Evolutionary conservation across 2,888 invertebrate genomes (phyloP), one percentile per base, ranked within the genome.

Genomic region (Micropterix aruncella): DNA sequence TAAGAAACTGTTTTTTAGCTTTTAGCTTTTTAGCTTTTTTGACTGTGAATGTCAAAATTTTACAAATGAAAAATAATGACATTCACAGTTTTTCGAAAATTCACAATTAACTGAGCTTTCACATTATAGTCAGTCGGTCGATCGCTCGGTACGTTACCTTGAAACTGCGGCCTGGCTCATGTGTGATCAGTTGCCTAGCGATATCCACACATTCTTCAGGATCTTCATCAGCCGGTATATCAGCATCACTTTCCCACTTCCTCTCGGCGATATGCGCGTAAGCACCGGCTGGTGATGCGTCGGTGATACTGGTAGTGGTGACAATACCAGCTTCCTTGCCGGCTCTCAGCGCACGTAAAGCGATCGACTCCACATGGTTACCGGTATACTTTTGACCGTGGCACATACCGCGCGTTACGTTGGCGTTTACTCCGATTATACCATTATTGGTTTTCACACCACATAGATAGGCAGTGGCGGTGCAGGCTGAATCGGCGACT

Each of bases 231-330:
- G 56, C 46, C 2, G 41, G 41, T 1, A 73, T 57, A 39, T 73
- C 66, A 1, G 55, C 56, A 54, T 80, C 79, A 51, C 64, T 66
- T 56, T 81, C 80, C 71, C 77, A 80, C 45, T 77, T 63, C 2
- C 80, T 63, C 46, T 72, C 60, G 0, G 77, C 70, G 0, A 67
- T 66, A 42, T 66, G 62, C 0, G 63, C 61, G 53, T 59, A 66
- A 2, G 57, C 54, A 2, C 65, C 67, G 1, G 76, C 73, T 1
- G 81, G 80, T 19, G 78, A 77, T 0, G 80, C 82, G 55, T 82
- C 79, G 0, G 82, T 82, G 0, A 83, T 68, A 45, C 79, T 62
- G 0, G 79, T 76, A 1, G 77, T 80, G 2, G 83, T 83, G 1
- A 82, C 79, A 12, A 75, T 52, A 54, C 58, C 59, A 3, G 55